Evolutionary conservation across 2,888 invertebrate species (phyloP).

Genomic region (Drosophila hamatofila): DNA sequence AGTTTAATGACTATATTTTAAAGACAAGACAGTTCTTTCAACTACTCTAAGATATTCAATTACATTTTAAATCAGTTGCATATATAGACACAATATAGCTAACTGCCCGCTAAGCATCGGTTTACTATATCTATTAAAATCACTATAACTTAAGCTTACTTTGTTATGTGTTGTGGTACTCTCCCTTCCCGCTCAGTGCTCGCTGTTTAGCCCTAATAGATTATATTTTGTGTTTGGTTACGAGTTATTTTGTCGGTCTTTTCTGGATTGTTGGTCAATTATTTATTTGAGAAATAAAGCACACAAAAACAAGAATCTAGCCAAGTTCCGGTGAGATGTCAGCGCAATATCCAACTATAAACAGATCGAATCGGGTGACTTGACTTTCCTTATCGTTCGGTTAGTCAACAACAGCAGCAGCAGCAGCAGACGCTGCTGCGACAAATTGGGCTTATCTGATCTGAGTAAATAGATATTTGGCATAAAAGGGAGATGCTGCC

Average conservation of each 20-base stretch:
- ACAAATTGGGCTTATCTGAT: constrained; percentile 63
- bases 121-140: constrained; percentile 33
- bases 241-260: constrained; percentile 55
- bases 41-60: neutral
- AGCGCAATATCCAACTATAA: constrained; percentile 41
- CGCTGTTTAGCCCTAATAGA: constrained; percentile 35
- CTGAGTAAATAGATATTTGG: constrained; percentile 27
- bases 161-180: constrained; percentile 50
- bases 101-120: constrained; percentile 27
- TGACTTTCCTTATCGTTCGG: constrained; percentile 49
- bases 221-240: constrained; percentile 70
- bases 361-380: constrained; percentile 59
- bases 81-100: neutral
- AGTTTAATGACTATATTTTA: no score
- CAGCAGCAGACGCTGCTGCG: constrained; percentile 61
- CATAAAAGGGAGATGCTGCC: constrained; percentile 25
- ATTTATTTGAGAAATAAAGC: constrained; percentile 70
- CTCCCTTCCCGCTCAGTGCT: constrained; percentile 2
- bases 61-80: no score
- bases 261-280: constrained; percentile 65
- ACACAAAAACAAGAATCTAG: constrained; percentile 46
- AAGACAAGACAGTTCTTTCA: neutral
- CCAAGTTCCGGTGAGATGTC: constrained; percentile 47
- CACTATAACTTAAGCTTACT: constrained; percentile 38
- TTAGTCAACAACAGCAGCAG: constrained; percentile 58